Conservation (phyloP, 2,797 vertebrate genomes). For the Hyperoplus lanceolatus region DNA sequence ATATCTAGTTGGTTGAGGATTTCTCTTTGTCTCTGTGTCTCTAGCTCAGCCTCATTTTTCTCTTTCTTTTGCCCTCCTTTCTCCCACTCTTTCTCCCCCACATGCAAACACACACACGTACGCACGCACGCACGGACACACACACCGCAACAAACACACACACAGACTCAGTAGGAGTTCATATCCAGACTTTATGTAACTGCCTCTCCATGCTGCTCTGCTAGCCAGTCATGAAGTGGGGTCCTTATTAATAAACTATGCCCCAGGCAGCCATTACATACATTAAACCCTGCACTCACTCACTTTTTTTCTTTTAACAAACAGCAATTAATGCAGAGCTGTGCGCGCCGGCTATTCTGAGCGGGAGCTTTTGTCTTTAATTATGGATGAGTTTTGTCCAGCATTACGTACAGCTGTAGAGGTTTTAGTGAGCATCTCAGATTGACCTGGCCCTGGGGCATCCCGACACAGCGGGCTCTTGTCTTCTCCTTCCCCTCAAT, state of each 20-base stretch:
- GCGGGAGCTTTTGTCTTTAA: conserved; percentile 78
- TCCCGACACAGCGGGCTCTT: conserved; percentile 65
- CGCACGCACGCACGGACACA: not conserved
- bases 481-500: conserved; percentile 48
- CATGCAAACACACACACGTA: conserved; percentile 17
- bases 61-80: conserved; percentile 41
- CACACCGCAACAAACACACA: conserved; percentile 19
- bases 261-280: conserved; percentile 82
- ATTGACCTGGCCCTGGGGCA: conserved; percentile 81
- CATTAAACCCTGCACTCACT: conserved; percentile 76
- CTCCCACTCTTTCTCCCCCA: conserved; percentile 49
- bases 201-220: conserved; percentile 65
- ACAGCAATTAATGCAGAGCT: conserved; percentile 83
- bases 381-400: conserved; percentile 79
- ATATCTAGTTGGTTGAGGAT: conserved; percentile 29
- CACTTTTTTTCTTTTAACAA: conserved; percentile 70
- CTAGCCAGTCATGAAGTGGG: conserved; percentile 74
- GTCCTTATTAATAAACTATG: conserved; percentile 84
- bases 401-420: conserved; percentile 62
- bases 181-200: conserved; percentile 76
- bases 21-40: conserved; percentile 23
- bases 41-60: conserved; percentile 36
- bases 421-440: conserved; percentile 68
- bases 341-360: conserved; percentile 63
- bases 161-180: conserved; percentile 58